Conservation (phyloP, 2,888 invertebrate genomes). For the Cheilosia vernalis region DNA sequence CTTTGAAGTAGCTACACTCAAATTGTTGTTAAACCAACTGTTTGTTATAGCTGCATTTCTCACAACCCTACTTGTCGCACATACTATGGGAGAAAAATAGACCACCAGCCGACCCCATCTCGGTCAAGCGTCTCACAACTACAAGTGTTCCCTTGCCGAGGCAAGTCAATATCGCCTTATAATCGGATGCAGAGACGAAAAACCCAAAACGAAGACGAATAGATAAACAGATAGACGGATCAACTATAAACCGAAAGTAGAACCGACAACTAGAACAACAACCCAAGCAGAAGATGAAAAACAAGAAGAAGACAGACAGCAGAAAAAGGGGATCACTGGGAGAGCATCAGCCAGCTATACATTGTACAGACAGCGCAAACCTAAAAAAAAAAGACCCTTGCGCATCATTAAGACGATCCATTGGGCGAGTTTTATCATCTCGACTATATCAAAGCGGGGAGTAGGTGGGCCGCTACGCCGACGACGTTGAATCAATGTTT, state of each 20-base stretch:
- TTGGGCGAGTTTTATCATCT: conserved; percentile 67
- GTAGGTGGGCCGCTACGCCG: conserved; percentile 49
- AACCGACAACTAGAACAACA: conserved; percentile 48
- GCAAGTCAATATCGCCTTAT: conserved; percentile 39
- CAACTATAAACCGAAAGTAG: conserved; percentile 53
- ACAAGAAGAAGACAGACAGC: conserved; percentile 43
- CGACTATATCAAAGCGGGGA: conserved; percentile 48
- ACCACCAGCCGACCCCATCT: conserved; percentile 18
- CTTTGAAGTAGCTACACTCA: too few relatives aligned
- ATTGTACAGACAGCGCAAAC: neutral
- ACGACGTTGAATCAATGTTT: conserved; percentile 62
- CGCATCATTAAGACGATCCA: conserved; percentile 71
- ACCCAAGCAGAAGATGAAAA: conserved; percentile 14
- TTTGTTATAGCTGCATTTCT: too few relatives aligned
- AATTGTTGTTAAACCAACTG: neutral
- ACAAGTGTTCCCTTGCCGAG: conserved; percentile 33
- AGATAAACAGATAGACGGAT: conserved; percentile 68
- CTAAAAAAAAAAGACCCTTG: conserved; percentile 19
- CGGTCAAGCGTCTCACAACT: conserved; percentile 3
- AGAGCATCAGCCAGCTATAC: conserved; percentile 5
- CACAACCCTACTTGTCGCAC: conserved; percentile 1
- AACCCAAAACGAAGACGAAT: conserved; percentile 50
- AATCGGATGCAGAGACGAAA: conserved; percentile 25
- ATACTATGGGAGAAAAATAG: conserved; percentile 36
- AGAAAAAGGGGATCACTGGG: conserved; percentile 22